Conservation (phyloP, 1,140 invertebrate genomes). For the Drosophila lacertosa region DNA sequence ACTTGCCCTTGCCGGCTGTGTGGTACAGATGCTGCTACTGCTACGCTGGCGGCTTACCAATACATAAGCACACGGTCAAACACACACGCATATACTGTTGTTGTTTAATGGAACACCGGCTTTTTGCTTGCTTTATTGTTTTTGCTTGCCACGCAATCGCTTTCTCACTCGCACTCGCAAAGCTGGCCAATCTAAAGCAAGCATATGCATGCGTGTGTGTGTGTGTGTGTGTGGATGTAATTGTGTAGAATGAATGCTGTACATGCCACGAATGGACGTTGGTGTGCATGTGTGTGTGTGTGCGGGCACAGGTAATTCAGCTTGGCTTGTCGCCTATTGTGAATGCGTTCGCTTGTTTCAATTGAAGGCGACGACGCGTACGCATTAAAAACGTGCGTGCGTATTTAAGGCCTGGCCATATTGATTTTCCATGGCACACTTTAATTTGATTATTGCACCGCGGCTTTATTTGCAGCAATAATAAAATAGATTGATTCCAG, state of each 20-base stretch:
- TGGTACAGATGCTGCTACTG: conserved; percentile 60
- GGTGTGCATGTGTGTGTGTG: conserved; percentile 18
- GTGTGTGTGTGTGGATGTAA: conserved; percentile 28
- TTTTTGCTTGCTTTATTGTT: conserved; percentile 78
- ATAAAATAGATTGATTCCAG: conserved; percentile 63
- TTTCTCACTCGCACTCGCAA: conserved; percentile 53
- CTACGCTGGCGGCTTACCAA: conserved; percentile 64
- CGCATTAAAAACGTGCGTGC: conserved; percentile 54
- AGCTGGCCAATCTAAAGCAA: conserved; percentile 35
- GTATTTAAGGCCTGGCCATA: conserved; percentile 53
- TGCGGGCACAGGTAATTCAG: conserved; percentile 54
- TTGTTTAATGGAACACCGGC: conserved; percentile 78
- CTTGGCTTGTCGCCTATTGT: conserved; percentile 56
- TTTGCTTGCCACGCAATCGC: conserved; percentile 49
- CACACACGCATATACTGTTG: conserved; percentile 29
- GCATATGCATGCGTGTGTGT: conserved; percentile 16
- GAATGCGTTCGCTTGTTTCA: conserved; percentile 45
- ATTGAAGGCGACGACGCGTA: conserved; percentile 56
- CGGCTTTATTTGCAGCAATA: conserved; percentile 17
- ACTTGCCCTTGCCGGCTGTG: conserved; percentile 59
- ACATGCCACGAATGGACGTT: conserved; percentile 39
- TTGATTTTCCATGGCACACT: conserved; percentile 59
- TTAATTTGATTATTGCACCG: conserved; percentile 38
- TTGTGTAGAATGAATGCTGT: conserved; percentile 49
- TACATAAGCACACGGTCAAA: conserved; percentile 24